Base-by-base conservation (phyloP, 2,113 vertebrate genomes). In the Murina feae region DNA sequence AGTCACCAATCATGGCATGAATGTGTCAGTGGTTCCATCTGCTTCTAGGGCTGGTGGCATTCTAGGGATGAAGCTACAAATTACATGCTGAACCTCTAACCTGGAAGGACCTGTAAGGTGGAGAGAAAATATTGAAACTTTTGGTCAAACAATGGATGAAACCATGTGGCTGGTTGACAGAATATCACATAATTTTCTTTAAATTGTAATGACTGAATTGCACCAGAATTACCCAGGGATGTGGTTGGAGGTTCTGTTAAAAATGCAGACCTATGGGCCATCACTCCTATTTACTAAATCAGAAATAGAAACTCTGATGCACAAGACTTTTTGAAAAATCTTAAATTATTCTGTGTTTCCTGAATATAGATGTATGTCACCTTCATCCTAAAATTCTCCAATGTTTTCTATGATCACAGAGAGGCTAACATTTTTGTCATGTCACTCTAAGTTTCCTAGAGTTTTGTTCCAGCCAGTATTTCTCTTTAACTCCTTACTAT, bases 101-200 rank as follows among this genome's bases (percentile, higher is more conserved):
- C 8, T 53, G 16, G 25, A 75, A 60, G 30, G 30, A 58, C n/a
- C 49, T 0, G 0, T 2, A 44, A 3, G 12, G 23, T 71, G 5
- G 55, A 74, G 25, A 42, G 71, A 69, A 32, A 69, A 39, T 74
- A 2, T 58, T 81, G n/a, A 32, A 23, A n/a, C 6, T 65, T 47
- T 75, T 90, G 42, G n/a, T 81, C 86, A 90, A 90, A 78, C 35
- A 71, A 66, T 76, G 35, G 8, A 68, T 68, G 28, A 82, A 82
- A 44, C 23, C 58, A 90, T 17, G 35, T 76, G 23, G 75, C 8
- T 44, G 21, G n/a, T 13, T 55, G 35, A 75, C 17, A 86, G 23
- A 76, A 37, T 80, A 51, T 25, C n/a, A 42, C 37, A 13, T 75
- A 68, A 35, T 76, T 79, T 86, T 72, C n/a, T 76, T 92, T 2